These are phyloP conservation scores for Drosophila paramelanica DNA, from an alignment of 2,888 invertebrate species.

Conservation along the genomic window DNA sequence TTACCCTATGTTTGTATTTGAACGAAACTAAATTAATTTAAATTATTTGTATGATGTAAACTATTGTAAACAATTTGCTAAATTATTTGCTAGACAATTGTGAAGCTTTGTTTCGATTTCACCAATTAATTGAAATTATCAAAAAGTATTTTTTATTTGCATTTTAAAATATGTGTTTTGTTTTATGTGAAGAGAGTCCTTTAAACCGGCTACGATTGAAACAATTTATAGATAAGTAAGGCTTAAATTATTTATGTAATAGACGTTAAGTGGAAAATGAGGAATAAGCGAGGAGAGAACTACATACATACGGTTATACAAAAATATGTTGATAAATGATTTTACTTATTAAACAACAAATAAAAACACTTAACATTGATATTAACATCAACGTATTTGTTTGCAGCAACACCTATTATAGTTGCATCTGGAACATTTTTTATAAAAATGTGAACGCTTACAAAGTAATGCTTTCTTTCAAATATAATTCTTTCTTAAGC, in stretches of 20 bases:
- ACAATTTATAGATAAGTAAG: constrained; percentile 49
- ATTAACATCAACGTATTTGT: constrained; percentile 13
- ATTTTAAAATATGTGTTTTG: constrained; percentile 30
- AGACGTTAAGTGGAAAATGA: constrained; percentile 46
- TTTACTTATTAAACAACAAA: constrained; percentile 58
- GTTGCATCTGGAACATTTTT: no score
- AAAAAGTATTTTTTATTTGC: constrained; percentile 58
- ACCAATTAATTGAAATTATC: constrained; percentile 60
- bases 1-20: constrained; percentile 10
- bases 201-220: constrained; percentile 34
- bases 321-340: constrained; percentile 58
- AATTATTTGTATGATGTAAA: constrained; percentile 33
- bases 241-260: constrained; percentile 68
- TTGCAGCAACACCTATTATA: no score
- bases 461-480: no score
- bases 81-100: constrained; percentile 21
- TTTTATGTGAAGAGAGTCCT: constrained; percentile 23
- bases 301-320: constrained; percentile 36
- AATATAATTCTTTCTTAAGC: no score
- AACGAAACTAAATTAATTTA: constrained; percentile 8
- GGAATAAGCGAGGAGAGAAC: constrained; percentile 37
- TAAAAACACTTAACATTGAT: constrained; percentile 35
- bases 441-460: no score
- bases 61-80: constrained; percentile 24
- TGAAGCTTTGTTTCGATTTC: constrained; percentile 24